Evolutionary conservation across 2,113 vertebrate genomes (phyloP), one percentile per base, ranked within the genome.

Genomic region (Fregata magnificens): DNA sequence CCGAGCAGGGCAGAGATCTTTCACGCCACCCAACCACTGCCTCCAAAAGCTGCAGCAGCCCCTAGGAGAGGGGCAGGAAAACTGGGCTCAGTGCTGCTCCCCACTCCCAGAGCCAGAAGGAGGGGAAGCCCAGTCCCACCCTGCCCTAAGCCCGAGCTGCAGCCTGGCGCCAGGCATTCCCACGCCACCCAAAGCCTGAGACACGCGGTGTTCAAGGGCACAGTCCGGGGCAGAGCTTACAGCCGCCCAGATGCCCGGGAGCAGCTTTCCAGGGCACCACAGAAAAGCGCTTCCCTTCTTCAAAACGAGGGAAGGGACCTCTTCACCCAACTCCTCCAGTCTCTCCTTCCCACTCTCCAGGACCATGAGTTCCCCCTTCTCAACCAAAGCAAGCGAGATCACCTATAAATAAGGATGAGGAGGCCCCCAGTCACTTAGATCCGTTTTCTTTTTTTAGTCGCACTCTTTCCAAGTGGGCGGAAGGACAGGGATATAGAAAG

Each of bases 391-490:
- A 8, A 45, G 82, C 4, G 5, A 67, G 38, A 53, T 6, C 25
- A 42, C 62, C 94, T 89, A 76, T 88, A 89, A 94, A 96, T 86
- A 91, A 72, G 89, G 95, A 34, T n/a, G 92, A 95, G 93, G 94
- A 93, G 92, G 96, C 86, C 88, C 94, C 95, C 94, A 96, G 95
- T 62, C 84, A 62, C 88, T 82, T 1, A 24, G 92, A 92, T 81
- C 91, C 40, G 76, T 10, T 93, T 93, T 88, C 92, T n/a, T 89
- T 96, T 96, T 96, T 95, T 90, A 97, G 97, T 20, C 3, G 5
- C 45, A 5, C 93, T 91, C 89, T 56, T 91, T 86, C 81, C 88
- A 50, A 93, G 94, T 86, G 88, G 96, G 96, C 70, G 86, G 93
- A 61, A 90, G 94, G 96, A 82, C 90, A 36, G 92, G 85, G 86